Evolutionary conservation across 1,140 invertebrate genomes (phyloP).

Genomic region (Harlomillsia oculata): DNA sequence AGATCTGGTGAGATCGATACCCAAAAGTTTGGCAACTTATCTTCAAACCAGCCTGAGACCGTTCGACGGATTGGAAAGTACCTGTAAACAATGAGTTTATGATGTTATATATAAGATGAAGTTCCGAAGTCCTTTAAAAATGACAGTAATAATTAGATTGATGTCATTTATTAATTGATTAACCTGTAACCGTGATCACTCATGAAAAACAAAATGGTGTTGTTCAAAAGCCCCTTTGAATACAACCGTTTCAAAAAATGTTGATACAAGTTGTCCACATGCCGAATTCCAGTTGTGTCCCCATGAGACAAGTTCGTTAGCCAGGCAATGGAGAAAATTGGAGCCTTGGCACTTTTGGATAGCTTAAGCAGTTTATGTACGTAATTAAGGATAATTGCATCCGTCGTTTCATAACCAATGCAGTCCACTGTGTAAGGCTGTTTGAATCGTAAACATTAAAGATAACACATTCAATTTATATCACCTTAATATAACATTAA

Average conservation of each 20-base stretch:
- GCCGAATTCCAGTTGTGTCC: neutral
- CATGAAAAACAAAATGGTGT: conserved; percentile 29
- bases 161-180: neutral
- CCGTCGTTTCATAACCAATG: conserved; percentile 10
- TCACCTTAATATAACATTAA: too few relatives aligned
- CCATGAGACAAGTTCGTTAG: conserved; percentile 16
- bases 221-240: too few relatives aligned
- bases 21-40: conserved; percentile 29
- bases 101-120: too few relatives aligned
- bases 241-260: neutral
- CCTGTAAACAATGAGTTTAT: too few relatives aligned
- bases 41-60: conserved; percentile 29
- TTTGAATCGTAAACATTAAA: neutral
- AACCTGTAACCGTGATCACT: conserved; percentile 28
- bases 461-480: too few relatives aligned
- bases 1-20: conserved; percentile 12
- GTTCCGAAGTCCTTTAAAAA: conserved; percentile 15
- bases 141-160: too few relatives aligned
- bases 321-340: conserved; percentile 12
- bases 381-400: conserved; percentile 9
- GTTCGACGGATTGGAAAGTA: too few relatives aligned
- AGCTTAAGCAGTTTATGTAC: conserved; percentile 1
- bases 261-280: neutral
- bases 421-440: conserved; percentile 7
- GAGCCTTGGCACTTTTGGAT: too few relatives aligned